Base-by-base conservation (phyloP, 2,797 vertebrate species). In the Thunnus albacares region DNA sequence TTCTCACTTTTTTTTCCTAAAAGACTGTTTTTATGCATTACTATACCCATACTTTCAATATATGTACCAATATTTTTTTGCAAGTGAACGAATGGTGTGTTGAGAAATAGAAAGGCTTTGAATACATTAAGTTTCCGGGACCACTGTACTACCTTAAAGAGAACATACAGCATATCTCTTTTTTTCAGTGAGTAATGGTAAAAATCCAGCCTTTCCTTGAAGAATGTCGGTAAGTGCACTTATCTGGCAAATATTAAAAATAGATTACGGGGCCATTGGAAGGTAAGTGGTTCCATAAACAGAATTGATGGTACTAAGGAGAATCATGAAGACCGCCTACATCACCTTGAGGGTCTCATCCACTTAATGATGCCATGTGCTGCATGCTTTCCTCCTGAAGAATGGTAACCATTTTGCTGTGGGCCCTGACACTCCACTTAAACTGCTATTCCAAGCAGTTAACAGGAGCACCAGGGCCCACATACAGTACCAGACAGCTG, bases 241-340 rank as follows among this genome's bases (percentile, higher is more conserved):
- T 94, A 93, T 88, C 84, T 91, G 75, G 83, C 85, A 93, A 94
- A 94, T 94, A 94, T 95, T 94, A 93, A 93, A 95, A 94, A 93
- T 87, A 93, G 90, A 95, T 95, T 94, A 95, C n/a, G 53, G 82
- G 83, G 81, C 90, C 83, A 90, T 91, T 93, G 87, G 73, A 80
- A 90, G 87, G 88, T 94, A 95, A 95, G 94, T 94, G 92, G 82
- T 87, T 92, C 90, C 88, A 94, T 94, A 92, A 93, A 90, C 79
- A 91, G 87, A 93, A 93, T 85, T 91, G 94, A 95, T 94, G 87
- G 91, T 82, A 71, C 75, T 76, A 68, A 84, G 87, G 88, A 90
- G 83, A 89, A 91, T 90, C 86, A 86, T 85, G 75, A 82, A 91
- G 87, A 88, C 89, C 81, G 86, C 87, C 88, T 85, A 78, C 86